A percentile compares a stretch with the other conserved stretches of the same genome.
Evolutionary conservation across 2,797 vertebrate genomes (phyloP).

Genomic region (Enteromius afrohamiltoni): DNA sequence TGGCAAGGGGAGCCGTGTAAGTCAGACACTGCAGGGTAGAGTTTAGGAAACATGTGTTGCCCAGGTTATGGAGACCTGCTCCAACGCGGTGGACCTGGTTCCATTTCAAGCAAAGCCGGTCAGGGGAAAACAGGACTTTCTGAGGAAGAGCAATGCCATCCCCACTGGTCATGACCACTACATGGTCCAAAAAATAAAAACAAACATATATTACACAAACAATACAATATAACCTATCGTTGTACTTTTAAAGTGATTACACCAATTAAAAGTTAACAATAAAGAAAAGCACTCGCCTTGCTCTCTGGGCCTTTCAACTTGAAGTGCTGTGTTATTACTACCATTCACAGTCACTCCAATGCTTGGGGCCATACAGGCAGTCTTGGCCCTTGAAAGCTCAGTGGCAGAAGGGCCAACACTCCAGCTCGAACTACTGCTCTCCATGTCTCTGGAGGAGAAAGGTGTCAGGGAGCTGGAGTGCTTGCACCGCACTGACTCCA

Average conservation of each 20-base stretch:
- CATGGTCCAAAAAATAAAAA: constrained; percentile 15
- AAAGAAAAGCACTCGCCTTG: constrained; percentile 75
- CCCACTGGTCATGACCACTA: constrained; percentile 78
- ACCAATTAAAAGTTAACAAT: not conserved
- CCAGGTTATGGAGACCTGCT: constrained; percentile 94
- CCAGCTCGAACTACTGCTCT: constrained; percentile 87
- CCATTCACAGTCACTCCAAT: constrained; percentile 89
- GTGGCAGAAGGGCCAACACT: constrained; percentile 81
- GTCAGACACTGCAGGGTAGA: constrained; percentile 94
- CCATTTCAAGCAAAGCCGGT: constrained; percentile 94
- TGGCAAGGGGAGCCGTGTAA: constrained; percentile 93
- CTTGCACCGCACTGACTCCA: constrained; percentile 86
- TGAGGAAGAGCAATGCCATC: constrained; percentile 93
- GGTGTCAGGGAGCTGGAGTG: constrained; percentile 81
- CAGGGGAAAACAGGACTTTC: constrained; percentile 91
- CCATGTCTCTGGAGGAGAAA: constrained; percentile 90
- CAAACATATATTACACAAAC: constrained; percentile 7
- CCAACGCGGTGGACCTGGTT: constrained; percentile 88
- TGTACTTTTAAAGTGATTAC: not conserved
- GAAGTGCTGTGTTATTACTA: constrained; percentile 73
- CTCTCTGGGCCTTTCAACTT: constrained; percentile 88
- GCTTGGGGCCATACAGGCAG: constrained; percentile 84
- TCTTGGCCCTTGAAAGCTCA: constrained; percentile 85
- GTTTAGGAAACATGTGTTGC: constrained; percentile 98
- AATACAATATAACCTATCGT: not conserved